phyloP scores from a whole-genome alignment of 2,797 vertebrate genomes.

The Strix occidentalis region DNA sequence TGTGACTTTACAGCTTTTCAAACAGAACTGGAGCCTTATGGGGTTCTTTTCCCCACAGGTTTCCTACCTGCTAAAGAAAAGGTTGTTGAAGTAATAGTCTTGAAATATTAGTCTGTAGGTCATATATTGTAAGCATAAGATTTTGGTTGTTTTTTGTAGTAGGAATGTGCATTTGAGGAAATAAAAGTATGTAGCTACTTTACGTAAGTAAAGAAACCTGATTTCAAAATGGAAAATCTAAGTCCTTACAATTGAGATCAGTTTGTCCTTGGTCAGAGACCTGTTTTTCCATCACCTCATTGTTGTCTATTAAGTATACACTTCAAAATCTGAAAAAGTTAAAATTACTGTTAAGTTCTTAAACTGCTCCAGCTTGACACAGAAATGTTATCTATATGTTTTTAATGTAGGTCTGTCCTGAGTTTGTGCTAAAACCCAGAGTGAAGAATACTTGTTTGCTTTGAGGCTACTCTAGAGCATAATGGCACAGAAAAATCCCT shows the following conservation, averaged over 20 bases:
- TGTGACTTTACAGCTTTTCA: neutral
- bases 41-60: neutral
- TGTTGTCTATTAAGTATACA: neutral
- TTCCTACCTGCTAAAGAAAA: neutral
- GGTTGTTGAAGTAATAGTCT: neutral
- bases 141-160: neutral
- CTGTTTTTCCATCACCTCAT: neutral
- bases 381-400: neutral
- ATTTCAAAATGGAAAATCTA: neutral
- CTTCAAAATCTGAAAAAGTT: neutral
- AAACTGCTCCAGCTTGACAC: neutral
- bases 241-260: neutral
- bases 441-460: neutral
- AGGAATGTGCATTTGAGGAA: neutral
- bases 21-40: neutral
- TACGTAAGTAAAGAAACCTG: neutral
- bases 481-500: neutral
- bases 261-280: neutral
- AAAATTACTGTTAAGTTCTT: neutral
- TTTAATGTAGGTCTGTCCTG: neutral
- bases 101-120: neutral
- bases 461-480: neutral
- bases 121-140: neutral
- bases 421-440: neutral
- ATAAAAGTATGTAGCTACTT: neutral